A percentile compares a stretch with the other conserved stretches of the same genome.
phyloP scores from a whole-genome alignment of 2,888 invertebrate genomes.

The Athalia rosae region DNA sequence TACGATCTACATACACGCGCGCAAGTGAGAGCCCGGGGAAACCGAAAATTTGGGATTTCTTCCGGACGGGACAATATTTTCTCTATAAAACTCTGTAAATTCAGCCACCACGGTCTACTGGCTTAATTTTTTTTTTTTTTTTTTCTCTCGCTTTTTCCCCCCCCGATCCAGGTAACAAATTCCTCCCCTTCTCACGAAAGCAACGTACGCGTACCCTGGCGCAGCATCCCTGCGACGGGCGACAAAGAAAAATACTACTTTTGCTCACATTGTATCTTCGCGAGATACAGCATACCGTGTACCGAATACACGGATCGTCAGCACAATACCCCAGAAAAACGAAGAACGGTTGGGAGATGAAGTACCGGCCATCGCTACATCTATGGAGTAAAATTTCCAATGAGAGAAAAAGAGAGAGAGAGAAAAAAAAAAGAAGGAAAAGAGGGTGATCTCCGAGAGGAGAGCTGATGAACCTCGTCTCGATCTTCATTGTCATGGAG shows the following conservation, averaged over 20 bases:
- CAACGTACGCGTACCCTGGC: conserved; percentile 41
- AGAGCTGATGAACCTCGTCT: conserved; percentile 17
- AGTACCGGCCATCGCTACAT: neutral
- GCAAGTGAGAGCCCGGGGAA: too few species aligned
- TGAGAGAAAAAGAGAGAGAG: conserved; percentile 1
- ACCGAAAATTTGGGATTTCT: neutral
- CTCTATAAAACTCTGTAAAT: conserved; percentile 34
- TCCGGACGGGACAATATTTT: neutral
- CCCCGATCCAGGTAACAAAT: conserved; percentile 52
- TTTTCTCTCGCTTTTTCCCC: conserved; percentile 50
- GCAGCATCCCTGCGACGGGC: neutral
- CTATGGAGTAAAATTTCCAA: conserved; percentile 13
- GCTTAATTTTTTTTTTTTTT: neutral
- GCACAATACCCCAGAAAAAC: conserved; percentile 20
- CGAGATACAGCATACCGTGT: conserved; percentile 23
- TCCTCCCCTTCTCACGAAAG: conserved; percentile 45
- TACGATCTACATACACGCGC: neutral
- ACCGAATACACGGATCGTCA: neutral
- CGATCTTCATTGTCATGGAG: conserved; percentile 39
- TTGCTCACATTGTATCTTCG: conserved; percentile 33
- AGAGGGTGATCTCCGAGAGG: neutral
- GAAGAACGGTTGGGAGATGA: conserved; percentile 35
- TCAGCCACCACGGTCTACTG: conserved; percentile 16
- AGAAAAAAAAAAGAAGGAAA: neutral
- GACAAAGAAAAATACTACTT: conserved; percentile 37